Evolutionary conservation across 2,797 vertebrate genomes (phyloP).

Genomic region (Chlorospingus semifuscus): DNA sequence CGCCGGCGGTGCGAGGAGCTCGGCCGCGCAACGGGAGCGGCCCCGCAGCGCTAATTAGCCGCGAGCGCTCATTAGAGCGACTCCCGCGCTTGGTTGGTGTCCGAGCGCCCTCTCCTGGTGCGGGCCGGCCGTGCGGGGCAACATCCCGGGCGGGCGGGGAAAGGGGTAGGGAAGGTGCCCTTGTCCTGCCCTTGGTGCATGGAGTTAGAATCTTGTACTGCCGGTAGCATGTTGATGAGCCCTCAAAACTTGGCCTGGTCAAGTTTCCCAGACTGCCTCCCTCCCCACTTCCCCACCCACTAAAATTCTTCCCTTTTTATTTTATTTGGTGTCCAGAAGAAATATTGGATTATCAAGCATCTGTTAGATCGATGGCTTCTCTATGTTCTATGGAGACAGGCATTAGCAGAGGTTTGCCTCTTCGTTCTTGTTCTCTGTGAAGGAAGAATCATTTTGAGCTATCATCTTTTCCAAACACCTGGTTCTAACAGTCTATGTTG

Average conservation of each 20-base stretch:
- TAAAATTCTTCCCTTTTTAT: not conserved
- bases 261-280: not conserved
- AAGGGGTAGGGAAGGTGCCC: no score
- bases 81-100: slow-evolving; percentile 59
- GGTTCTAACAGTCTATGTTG: not conserved
- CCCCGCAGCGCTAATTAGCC: slow-evolving; percentile 29
- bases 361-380: fast-evolving
- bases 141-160: not conserved
- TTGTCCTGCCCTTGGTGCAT: fast-evolving
- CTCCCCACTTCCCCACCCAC: not conserved
- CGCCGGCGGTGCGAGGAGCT: not conserved
- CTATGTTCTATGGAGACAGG: not conserved
- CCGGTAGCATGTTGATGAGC: not conserved
- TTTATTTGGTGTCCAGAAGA: not conserved
- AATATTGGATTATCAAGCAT: not conserved
- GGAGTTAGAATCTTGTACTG: not conserved
- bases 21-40: not conserved
- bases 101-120: slow-evolving; percentile 79
- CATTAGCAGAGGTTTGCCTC: not conserved
- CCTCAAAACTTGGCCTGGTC: not conserved
- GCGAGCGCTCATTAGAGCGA: not conserved
- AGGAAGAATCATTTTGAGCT: not conserved
- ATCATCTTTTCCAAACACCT: not conserved
- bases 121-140: not conserved
- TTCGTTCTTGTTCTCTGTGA: not conserved